Evolutionary conservation across 1,140 invertebrate species (phyloP), one percentile per base, ranked within the genome.

Genomic region (Camponotus pennsylvanicus): DNA sequence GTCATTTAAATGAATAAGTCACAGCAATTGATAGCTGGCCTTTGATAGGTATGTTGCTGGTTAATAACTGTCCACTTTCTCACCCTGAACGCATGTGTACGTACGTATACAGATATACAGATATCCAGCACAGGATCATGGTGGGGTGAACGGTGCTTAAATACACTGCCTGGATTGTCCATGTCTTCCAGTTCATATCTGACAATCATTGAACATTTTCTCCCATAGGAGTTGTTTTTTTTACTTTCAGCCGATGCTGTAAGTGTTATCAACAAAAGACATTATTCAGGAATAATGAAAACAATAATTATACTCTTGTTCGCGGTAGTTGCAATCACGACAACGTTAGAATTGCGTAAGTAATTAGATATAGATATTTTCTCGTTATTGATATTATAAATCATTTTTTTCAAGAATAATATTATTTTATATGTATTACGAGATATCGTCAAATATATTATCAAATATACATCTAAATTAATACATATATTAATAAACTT

Each of bases 111-210:
- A 71, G 27, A 13, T 75, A 59, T 76, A 40, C 32, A 64, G 8
- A 42, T 49, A 27, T 45, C 27, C 34, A 77, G 8, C 45, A 63
- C 15, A 37, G 15, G 13, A 52, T 15, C 11, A 64, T 86, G 76
- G 88, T 87, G 85, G 88, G 87, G 91, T 83, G 86, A 86, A 73
- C 87, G 76, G 18, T 64, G 77, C 79, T 93, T 93, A 93, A 91
- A 94, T 92, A 94, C 73, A 88, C 89, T 91, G 91, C 77, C 92
- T 92, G 86, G 32, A 92, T 91, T 93, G 91, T 91, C 89, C 67
- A 88, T 88, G 84, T 92, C 76, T 90, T 90, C 79, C 92, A 93
- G 89, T 93, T 69, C 75, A 87, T 84, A 84, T 86, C 80, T 63
- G 64, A 59, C 86, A 40, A n/a, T 49, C 32, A 80, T 3, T 86